Percentiles rank a stretch among this genome's conserved stretches.
phyloP scores from a whole-genome alignment of 2,113 vertebrate genomes.

The Catharus bicknelli region DNA sequence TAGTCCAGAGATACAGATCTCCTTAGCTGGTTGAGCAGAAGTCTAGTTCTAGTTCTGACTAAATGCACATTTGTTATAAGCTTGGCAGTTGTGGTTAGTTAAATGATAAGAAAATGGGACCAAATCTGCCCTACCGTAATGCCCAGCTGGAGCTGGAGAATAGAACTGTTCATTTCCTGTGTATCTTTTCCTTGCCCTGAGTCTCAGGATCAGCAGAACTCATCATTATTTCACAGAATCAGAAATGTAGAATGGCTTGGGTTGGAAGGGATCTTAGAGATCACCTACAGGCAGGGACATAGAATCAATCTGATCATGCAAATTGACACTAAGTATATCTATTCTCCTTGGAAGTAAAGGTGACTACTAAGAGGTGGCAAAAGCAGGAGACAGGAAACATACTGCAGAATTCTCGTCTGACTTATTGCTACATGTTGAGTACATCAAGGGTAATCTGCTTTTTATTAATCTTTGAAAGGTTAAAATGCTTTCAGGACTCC shows the following conservation, averaged over 20 bases:
- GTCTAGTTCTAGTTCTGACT: background rate
- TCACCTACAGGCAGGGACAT: background rate
- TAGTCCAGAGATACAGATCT: background rate
- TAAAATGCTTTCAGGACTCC: slow-evolving; percentile 18
- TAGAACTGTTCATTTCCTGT: background rate
- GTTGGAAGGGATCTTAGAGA: background rate
- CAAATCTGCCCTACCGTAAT: background rate
- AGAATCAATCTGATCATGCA: slow-evolving; percentile 41
- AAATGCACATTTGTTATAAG: background rate
- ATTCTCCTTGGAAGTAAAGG: slow-evolving; percentile 45
- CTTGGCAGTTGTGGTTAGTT: background rate
- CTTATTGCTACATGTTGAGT: slow-evolving; percentile 63
- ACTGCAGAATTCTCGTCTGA: background rate
- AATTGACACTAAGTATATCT: slow-evolving; percentile 53
- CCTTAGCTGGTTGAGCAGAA: background rate
- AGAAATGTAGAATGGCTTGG: background rate
- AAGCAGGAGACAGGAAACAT: slow-evolving; percentile 16
- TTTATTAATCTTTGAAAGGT: slow-evolving; percentile 16
- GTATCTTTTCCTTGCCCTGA: background rate
- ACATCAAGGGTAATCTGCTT: slow-evolving; percentile 4
- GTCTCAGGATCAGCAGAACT: background rate
- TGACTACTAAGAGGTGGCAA: slow-evolving; percentile 21
- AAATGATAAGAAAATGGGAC: background rate
- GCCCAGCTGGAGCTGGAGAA: background rate
- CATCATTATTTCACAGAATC: background rate